Evolutionary conservation across 2,797 vertebrate genomes (phyloP), one percentile per base, ranked within the genome.

Genomic region (Parambassis ranga): DNA sequence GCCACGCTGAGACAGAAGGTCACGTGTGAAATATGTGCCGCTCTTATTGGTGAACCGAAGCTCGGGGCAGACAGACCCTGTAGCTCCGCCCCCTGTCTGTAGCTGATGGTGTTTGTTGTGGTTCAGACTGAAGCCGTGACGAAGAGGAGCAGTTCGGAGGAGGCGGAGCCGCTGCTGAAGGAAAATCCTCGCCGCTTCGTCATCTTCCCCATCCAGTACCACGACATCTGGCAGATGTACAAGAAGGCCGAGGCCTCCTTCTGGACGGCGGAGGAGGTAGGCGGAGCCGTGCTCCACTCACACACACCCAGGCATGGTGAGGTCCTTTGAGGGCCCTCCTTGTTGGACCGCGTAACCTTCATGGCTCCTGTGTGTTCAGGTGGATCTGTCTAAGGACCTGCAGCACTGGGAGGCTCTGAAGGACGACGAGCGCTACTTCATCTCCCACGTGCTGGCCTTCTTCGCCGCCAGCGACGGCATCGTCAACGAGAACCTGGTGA

Each of bases 211-310:
- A 98, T 99, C 74, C 79, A 97, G 69, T 98, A 98, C 75, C 96
- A 97, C 31, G 96, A 99, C 31, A 97, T 98, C 70, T 98, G 97
- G 97, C 94, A 95, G 87, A 98, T 99, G 97, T 99, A 98, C 86
- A 99, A 99, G 92, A 98, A 99, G 61, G 97, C 97, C 0, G 96
- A 98, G 81, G 97, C 97, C 0, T 98, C 97, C 0, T 98, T 98
- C 57, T 98, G 97, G 97, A 98, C 97, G 0, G 96, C 95, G 0
- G 97, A 99, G 80, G 97, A 99, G 95, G 97, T 97, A 30, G 7
- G 31, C 2, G n/a, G 0, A 23, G 19, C 10, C 0, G 0, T 1
- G 13, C 15, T 8, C 9, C 4, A 2, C 13, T 11, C 3, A 15
- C 0, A 4, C 6, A n/a, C n/a, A n/a, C n/a, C n/a, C n/a, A n/a